A percentile compares a stretch with the other conserved stretches of the same genome.
Evolutionary conservation across 2,113 vertebrate species (phyloP).

Genomic region (Indicator indicator): DNA sequence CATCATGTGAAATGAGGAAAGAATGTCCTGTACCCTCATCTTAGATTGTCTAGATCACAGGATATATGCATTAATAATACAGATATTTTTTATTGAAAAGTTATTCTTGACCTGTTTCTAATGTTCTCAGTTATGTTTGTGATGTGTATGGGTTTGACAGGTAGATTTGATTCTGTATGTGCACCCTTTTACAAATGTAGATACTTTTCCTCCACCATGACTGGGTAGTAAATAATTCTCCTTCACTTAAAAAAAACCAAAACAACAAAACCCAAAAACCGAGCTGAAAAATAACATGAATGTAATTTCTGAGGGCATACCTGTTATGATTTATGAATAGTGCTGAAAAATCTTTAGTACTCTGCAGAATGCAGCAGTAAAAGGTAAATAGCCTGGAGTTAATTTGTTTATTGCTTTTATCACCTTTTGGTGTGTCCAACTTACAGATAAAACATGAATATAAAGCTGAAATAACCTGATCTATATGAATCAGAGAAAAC

Average conservation of each 20-base stretch:
- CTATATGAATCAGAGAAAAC: not conserved
- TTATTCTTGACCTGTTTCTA: not conserved
- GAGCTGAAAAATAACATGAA: not conserved
- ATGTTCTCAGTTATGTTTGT: not conserved
- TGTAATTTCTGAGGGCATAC: not conserved
- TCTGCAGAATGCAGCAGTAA: not conserved
- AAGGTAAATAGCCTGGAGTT: not conserved
- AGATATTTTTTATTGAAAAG: not conserved
- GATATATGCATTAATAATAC: not conserved
- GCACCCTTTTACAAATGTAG: not conserved
- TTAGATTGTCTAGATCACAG: not conserved
- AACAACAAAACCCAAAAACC: not conserved
- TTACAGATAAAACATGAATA: not conserved
- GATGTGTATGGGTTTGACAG: not conserved
- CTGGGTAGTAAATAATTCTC: not conserved
- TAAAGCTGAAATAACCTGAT: not conserved
- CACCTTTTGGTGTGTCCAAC: not conserved
- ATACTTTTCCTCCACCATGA: not conserved
- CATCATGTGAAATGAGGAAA: not conserved
- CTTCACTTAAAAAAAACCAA: not conserved
- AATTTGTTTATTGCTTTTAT: not conserved
- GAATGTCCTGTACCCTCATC: fast-evolving
- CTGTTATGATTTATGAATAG: not conserved
- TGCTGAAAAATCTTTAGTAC: not conserved
- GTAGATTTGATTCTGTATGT: not conserved